Evolutionary conservation across 2,113 vertebrate species (phyloP), one percentile per base, ranked within the genome.

Genomic region (Cacatua alba): DNA sequence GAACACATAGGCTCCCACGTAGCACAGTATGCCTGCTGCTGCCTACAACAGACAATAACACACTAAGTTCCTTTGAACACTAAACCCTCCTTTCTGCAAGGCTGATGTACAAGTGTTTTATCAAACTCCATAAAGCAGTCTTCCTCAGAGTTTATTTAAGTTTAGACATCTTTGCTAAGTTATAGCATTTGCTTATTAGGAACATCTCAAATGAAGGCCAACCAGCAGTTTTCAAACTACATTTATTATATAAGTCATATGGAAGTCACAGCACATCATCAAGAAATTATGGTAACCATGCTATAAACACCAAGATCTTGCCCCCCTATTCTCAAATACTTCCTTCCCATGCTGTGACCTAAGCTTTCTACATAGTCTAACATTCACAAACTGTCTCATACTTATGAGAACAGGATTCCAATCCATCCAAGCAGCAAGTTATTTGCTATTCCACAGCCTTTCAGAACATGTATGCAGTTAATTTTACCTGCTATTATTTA

Each of bases 1-100:
- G 89, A 99, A 99, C 96, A 99, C 99, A 31, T 99, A 99, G 85
- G 99, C 99, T 81, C 99, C 99, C n/a, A 99, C 99, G 13, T 99
- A 99, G 97, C 99, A 99, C 80, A 99, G 95, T 69, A 99, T 99
- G 62, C 99, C 99, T 55, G 99, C 99, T 51, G 99, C 99, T 43
- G 99, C 99, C 99, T 99, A 52, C 14, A 93, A 49, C 9, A 72
- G 82, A 80, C 33, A 90, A 4, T 82, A 70, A 9, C 7, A 4
- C 0, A 10, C 1, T 91, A 5, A 87, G 26, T 12, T 64, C 41
- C 25, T 62, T 23, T 19, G 53, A 85, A 77, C 29, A 33, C 20
- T 46, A 55, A 62, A 44, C 4, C 8, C 20, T n/a, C 25, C 67
- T 75, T 65, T 33, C 41, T 29, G 59, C 25, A 43, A 86, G 37